Evolutionary conservation across 2,888 invertebrate genomes (phyloP), one percentile per base, ranked within the genome.

Genomic region (Cylindroiulus punctatus): DNA sequence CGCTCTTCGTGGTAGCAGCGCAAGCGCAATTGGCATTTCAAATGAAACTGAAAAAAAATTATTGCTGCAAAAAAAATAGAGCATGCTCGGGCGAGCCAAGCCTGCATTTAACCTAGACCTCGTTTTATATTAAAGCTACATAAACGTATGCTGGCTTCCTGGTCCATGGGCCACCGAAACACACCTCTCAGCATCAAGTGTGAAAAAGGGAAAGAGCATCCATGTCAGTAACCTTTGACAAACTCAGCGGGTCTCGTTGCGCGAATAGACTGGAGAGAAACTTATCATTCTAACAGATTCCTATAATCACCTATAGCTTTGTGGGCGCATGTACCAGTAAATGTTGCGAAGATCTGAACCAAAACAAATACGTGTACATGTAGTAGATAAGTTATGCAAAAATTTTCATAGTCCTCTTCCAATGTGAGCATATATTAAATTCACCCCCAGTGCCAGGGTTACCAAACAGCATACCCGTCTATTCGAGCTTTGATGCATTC

Each of bases 1-100:
- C 76, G 30, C 76, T 30, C 76, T 76, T 76, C 76, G 30, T 76
- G 76, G 76, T 76, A 76, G 76, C 76, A 76, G 76, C 76, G 14
- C 76, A 76, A 7, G 36, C 76, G 30, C 76, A 76, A 76, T 76
- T 76, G 76, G 76, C 76, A 76, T 76, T 76, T 76, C 14, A 76
- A 76, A 76, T 17, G 26, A 76, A 76, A 30, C 30, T 30, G 14
- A 26, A 76, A 8, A 65, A 40, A 65, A 76, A 76, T 36, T 76
- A 76, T 76, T 76, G 30, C 76, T 76, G 76, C 76, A 76, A 76
- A 76, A 76, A 76, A 76, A 76, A 65, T 10, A 30, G 30, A 76
- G 14, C 76, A 76, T 76, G 76, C 76, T n/a, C n/a, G n/a, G n/a
- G n/a, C 26, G 26, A 65, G 76, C 76, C 12, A 76, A 30, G 5